These are phyloP conservation scores for Ophion costatus DNA, from an alignment of 2,888 invertebrate species.

Conservation along the genomic window DNA sequence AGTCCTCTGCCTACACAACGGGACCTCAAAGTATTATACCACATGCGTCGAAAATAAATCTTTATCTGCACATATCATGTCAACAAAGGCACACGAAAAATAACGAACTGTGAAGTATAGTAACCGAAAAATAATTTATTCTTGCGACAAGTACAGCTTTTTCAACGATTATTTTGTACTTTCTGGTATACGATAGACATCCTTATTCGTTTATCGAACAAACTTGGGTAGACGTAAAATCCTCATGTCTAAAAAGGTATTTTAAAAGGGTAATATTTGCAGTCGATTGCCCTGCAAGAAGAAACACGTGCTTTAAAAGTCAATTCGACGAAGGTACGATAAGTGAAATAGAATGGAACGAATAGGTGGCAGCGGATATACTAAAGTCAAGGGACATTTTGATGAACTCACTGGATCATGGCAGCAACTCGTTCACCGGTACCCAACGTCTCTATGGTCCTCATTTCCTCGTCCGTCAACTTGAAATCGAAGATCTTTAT, in stretches of 20 bases:
- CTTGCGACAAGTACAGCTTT: background rate
- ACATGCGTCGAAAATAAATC: background rate
- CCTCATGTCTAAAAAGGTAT: conserved; percentile 43
- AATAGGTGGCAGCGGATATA: background rate
- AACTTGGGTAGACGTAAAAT: background rate
- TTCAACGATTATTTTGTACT: too few species aligned
- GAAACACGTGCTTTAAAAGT: conserved; percentile 9
- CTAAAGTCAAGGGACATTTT: background rate
- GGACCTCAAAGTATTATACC: conserved; percentile 13
- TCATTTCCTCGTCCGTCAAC: conserved; percentile 85
- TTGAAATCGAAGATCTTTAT: conserved; percentile 87
- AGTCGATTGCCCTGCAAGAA: conserved; percentile 72
- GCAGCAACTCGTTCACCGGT: conserved; percentile 88
- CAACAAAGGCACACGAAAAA: background rate
- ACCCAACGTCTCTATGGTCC: conserved; percentile 82
- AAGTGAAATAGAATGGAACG: background rate
- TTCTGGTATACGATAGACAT: background rate
- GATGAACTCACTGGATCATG: conserved; percentile 85
- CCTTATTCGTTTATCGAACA: background rate
- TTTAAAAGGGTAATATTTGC: conserved; percentile 76
- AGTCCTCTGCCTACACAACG: conserved; percentile 44
- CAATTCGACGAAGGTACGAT: background rate
- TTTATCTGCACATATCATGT: background rate
- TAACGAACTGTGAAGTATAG: background rate
- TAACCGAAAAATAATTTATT: background rate